Evolutionary conservation across 2,113 vertebrate genomes (phyloP), one percentile per base, ranked within the genome.

Genomic region (Muntiacus reevesi): DNA sequence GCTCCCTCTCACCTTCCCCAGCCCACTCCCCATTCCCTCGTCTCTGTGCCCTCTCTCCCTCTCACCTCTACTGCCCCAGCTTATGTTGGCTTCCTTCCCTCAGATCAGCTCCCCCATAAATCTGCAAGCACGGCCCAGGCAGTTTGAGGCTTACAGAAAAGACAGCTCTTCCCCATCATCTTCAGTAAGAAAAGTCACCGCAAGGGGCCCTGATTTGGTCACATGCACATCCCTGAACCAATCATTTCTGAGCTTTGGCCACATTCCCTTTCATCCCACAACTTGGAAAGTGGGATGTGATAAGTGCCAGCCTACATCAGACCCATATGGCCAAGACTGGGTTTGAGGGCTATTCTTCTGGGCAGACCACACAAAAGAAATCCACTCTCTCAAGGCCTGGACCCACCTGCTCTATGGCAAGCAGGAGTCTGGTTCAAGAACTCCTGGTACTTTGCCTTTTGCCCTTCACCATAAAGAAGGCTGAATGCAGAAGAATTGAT

Each of bases 341-440:
- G 33, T 7, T 21, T 2, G 55, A 25, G 7, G 3, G 27, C 43
- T 50, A 25, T 33, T 52, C 36, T 84, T 28, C 33, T 9, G 45
- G 52, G 36, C 16, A 30, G 50, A 62, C 21, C 10, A 7, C 7
- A 3, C 2, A 40, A 28, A 43, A 81, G 71, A n/a, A 52, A 62
- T 10, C 23, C n/a, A 25, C 54, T 3, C 0, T 52, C 50, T 7
- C 16, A 23, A 89, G 76, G 64, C 7, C 50, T 50, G 43, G 59
- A 9, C 9, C 6, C 64, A 30, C 0, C 4, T 12, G 40, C 17
- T 36, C 28, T 15, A 0, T 17, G n/a, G 64, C 5, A 11, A 27
- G 5, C 6, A 13, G 92, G 43, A 59, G 28, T 82, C 28, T 54
- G 36, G 6, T 7, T 47, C 82, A 67, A 30, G 30, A 27, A n/a